Evolutionary conservation across 2,113 vertebrate species (phyloP).

Genomic region (Cricetomys ansorgei): DNA sequence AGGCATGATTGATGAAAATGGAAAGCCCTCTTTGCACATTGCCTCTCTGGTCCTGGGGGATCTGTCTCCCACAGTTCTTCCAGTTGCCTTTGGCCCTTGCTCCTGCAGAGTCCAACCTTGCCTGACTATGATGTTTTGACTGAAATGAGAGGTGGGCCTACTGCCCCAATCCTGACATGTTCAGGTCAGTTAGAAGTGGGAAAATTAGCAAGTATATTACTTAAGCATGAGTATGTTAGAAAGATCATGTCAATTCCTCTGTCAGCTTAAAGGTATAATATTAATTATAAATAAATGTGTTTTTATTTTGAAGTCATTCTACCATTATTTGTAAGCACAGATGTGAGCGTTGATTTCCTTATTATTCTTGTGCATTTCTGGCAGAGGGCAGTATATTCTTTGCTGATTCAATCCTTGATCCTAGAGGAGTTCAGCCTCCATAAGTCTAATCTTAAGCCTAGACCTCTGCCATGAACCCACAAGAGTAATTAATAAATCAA

Average conservation of each 20-base stretch:
- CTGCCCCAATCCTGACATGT: neutral
- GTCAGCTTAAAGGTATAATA: constrained; percentile 20
- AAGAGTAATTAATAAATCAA: too few relatives aligned
- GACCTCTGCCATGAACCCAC: too few relatives aligned
- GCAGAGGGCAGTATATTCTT: too few relatives aligned
- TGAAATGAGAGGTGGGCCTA: neutral
- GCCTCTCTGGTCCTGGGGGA: neutral
- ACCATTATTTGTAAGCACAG: too few relatives aligned
- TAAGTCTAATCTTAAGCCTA: too few relatives aligned
- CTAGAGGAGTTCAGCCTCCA: too few relatives aligned
- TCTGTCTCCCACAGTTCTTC: neutral
- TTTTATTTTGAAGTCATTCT: constrained; percentile 40
- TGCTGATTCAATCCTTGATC: too few relatives aligned
- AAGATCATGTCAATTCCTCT: neutral
- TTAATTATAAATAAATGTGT: too few relatives aligned
- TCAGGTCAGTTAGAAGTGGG: neutral
- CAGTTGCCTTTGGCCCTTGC: neutral
- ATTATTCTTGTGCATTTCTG: too few relatives aligned
- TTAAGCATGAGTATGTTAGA: constrained; percentile 9
- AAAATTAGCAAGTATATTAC: neutral
- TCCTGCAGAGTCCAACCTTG: neutral
- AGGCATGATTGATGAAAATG: neutral
- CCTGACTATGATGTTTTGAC: neutral
- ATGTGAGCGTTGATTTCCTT: too few relatives aligned
- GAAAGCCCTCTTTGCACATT: neutral